Percentiles rank a stretch among this genome's conserved stretches.
These are phyloP conservation scores for Acleris cristana DNA, from an alignment of 2,888 invertebrate genomes.

Conservation along the genomic window DNA sequence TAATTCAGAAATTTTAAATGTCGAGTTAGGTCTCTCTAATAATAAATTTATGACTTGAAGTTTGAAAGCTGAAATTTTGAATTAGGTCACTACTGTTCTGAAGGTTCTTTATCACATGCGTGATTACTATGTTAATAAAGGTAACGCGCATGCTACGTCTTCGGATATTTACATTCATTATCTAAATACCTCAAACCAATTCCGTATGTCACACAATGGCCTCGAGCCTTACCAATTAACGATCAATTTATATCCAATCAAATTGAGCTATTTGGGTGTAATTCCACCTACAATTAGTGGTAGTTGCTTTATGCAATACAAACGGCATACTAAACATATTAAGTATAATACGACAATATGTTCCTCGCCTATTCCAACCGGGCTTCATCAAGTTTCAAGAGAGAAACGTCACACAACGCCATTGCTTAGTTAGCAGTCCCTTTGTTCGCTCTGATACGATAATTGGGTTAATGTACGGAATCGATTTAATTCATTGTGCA, in stretches of 20 bases:
- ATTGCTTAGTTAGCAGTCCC: slow-evolving; percentile 1
- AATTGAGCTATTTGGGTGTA: not conserved
- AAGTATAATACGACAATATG: not conserved
- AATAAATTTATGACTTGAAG: too few relatives aligned
- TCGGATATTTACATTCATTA: too few relatives aligned
- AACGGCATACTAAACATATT: not conserved
- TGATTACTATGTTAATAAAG: too few relatives aligned
- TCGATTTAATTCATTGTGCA: slow-evolving; percentile 2
- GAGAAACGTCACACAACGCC: slow-evolving; percentile 22
- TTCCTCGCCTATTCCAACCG: not conserved
- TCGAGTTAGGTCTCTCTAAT: too few relatives aligned
- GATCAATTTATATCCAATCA: slow-evolving; percentile 5
- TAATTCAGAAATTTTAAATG: too few relatives aligned
- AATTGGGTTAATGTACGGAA: slow-evolving; percentile 2
- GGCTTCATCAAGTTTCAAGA: slow-evolving; percentile 10
- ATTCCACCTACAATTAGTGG: not conserved
- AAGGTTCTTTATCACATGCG: too few relatives aligned
- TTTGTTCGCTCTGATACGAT: slow-evolving; percentile 1
- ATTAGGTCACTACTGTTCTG: too few relatives aligned
- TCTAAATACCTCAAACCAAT: too few relatives aligned
- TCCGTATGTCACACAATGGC: too few relatives aligned
- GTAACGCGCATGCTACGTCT: too few relatives aligned
- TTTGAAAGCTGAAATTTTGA: too few relatives aligned
- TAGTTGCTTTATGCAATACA: not conserved
- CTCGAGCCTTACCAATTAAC: not conserved